Evolutionary conservation across 2,113 vertebrate genomes (phyloP).

Genomic region (Murina feae): DNA sequence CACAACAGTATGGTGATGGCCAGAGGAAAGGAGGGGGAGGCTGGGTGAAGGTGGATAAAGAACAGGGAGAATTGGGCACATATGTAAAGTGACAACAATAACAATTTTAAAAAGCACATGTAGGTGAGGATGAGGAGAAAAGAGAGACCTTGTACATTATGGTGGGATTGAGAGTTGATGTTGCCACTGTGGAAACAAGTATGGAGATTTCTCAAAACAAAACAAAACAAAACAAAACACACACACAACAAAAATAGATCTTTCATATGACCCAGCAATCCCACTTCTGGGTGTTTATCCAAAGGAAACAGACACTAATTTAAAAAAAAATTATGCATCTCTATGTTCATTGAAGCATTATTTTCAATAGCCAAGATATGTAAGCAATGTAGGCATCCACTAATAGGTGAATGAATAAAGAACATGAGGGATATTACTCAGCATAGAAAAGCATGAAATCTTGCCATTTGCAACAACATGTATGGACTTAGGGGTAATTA

Average conservation of each 20-base stretch:
- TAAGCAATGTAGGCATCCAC: not conserved
- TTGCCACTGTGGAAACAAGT: not conserved
- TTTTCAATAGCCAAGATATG: not conserved
- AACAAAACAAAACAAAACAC: too few relatives aligned
- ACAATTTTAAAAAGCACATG: not conserved
- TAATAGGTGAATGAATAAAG: not conserved
- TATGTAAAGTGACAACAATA: not conserved
- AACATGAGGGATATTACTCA: not conserved
- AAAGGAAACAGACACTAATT: not conserved
- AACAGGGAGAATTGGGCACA: not conserved
- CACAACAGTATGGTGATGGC: not conserved
- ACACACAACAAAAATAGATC: not conserved
- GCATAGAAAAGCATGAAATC: not conserved
- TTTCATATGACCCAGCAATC: not conserved
- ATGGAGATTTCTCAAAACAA: not conserved
- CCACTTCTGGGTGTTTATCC: not conserved
- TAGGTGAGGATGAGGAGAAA: not conserved
- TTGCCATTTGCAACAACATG: not conserved
- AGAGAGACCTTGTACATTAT: not conserved
- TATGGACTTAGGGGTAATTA: not conserved
- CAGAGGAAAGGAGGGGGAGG: not conserved
- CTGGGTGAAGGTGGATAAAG: not conserved
- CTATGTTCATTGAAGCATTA: not conserved
- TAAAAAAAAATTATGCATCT: not conserved
- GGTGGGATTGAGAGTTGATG: not conserved